Conservation (phyloP, 2,797 vertebrate genomes). For the Rhinichthys osculus region DNA sequence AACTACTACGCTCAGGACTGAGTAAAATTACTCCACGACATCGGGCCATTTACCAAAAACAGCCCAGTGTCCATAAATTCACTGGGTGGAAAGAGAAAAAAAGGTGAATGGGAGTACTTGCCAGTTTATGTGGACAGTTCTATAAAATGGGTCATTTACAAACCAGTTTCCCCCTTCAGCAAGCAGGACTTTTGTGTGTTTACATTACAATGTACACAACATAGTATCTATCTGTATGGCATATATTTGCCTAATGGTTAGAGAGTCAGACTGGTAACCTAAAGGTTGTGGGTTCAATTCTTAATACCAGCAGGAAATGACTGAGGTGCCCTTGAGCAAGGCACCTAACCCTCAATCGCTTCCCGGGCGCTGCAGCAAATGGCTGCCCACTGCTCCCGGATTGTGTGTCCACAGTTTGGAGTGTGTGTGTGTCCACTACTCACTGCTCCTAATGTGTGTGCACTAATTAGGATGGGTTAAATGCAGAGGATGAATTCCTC, state of each 20-base stretch:
- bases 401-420: neutral
- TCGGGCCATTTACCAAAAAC: constrained; percentile 37
- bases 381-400: neutral
- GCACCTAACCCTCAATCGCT: too few relatives aligned
- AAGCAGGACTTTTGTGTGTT: constrained; percentile 1
- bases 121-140: constrained; percentile 20
- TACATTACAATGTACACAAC: constrained; percentile 1
- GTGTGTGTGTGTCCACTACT: too few relatives aligned
- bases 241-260: neutral
- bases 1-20: constrained; percentile 19
- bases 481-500: neutral
- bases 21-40: constrained; percentile 19
- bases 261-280: neutral
- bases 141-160: constrained; percentile 41
- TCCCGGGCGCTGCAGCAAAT: too few relatives aligned
- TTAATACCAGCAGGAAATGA: neutral
- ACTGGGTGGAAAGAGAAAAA: constrained; percentile 30
- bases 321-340: neutral
- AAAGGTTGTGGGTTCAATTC: neutral
- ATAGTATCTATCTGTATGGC: neutral
- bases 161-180: constrained; percentile 4
- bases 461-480: neutral
- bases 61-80: constrained; percentile 38
- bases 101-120: constrained; percentile 20
- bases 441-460: too few relatives aligned